Evolutionary conservation across 2,888 invertebrate genomes (phyloP), one percentile per base, ranked within the genome.

Genomic region (Ptychoptera contaminata): DNA sequence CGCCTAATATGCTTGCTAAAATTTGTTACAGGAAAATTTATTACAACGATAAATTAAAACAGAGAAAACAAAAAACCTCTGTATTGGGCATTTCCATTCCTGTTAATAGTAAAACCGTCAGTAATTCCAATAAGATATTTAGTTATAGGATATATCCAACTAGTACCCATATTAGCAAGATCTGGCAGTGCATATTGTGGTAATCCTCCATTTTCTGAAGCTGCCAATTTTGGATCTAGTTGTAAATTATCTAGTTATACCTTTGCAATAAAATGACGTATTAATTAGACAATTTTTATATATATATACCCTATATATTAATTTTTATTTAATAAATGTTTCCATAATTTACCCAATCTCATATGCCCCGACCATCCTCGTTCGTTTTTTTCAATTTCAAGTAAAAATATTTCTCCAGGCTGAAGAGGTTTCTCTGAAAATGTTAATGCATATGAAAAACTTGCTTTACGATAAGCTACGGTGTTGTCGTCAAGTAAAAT

Each of bases 381-480:
- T 64, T 94, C 93, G 48, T 86, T 91, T 62, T 86, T 83, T 59
- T 92, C 91, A 44, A 96, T 93, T 69, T 96, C 93, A 14, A 96
- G 74, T 41, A 94, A 69, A 64, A 96, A 96, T 61, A 94, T 84
- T 68, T 96, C 94, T 10, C 90, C 88, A 1, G 90, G 87, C 50
- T 79, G 70, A 38, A 94, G 62, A 2, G 93, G 92, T 56, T 83
- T 84, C 58, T 91, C 91, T 55, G 92, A 92, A 62, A 94, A 93
- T 12, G 88, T 87, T 48, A 94, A 69, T 2, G 90, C 93, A 70
- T 93, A 84, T 9, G 93, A 91, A 63, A 93, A 94, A 65, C 93
- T 92, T n/a, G 82, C 76, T 62, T 82, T 83, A 50, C 94, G 74
- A 56, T 74, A 84, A 0, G 93, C 93, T 16, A 91, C 86, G 9